These are phyloP conservation scores for Nymphalis urticae DNA, from an alignment of 2,888 invertebrate species.

Conservation along the genomic window DNA sequence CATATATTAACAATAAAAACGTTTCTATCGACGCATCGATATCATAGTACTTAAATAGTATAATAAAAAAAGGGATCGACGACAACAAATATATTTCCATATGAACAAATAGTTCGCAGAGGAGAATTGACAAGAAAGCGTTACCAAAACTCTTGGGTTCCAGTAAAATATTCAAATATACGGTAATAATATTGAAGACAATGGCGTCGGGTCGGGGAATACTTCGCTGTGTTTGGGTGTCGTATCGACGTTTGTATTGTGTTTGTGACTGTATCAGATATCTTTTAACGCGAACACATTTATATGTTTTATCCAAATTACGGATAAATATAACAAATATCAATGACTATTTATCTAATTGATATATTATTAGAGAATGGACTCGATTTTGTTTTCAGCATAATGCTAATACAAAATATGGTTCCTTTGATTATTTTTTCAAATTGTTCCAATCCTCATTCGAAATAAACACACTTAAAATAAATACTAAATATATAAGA, in stretches of 20 bases:
- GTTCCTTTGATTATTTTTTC: too few relatives aligned
- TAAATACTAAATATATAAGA: too few relatives aligned
- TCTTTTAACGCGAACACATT: not conserved
- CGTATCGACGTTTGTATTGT: conserved; percentile 24
- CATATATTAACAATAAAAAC: not conserved
- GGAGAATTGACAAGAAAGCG: conserved; percentile 45
- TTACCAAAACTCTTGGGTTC: conserved; percentile 48
- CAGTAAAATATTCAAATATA: conserved; percentile 63
- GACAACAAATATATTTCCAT: conserved; percentile 22
- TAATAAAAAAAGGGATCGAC: conserved; percentile 24
- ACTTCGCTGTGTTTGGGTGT: conserved; percentile 16
- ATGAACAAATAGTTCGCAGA: conserved; percentile 18
- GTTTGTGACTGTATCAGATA: conserved; percentile 22
- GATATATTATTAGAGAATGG: too few relatives aligned
- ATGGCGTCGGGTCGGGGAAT: conserved; percentile 24
- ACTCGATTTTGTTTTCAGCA: too few relatives aligned
- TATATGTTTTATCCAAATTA: not conserved
- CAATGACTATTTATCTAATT: too few relatives aligned
- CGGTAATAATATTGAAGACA: conserved; percentile 49
- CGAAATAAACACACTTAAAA: too few relatives aligned
- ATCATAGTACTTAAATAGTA: conserved; percentile 23
- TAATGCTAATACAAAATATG: too few relatives aligned
- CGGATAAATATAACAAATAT: too few relatives aligned
- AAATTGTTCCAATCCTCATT: too few relatives aligned
- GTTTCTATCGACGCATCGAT: conserved; percentile 11